phyloP scores from a whole-genome alignment of 1,140 invertebrate genomes.

The Schmidtea mediterranea region DNA sequence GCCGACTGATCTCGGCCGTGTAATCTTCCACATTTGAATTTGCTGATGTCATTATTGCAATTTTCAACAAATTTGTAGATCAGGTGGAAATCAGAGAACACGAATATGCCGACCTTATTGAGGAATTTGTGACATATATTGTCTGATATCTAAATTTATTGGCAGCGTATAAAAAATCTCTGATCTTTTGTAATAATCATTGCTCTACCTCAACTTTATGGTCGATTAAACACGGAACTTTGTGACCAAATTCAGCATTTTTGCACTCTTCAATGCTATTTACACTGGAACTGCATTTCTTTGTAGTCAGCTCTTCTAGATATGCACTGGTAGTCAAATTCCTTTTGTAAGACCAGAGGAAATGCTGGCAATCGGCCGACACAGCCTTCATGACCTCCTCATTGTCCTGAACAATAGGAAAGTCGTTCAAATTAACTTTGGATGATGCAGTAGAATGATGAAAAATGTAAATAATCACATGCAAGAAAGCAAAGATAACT shows the following conservation, averaged over 20 bases:
- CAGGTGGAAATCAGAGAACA: slow-evolving; percentile 56
- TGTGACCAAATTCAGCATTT: slow-evolving; percentile 23
- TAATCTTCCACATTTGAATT: slow-evolving; percentile 39
- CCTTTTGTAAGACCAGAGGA: slow-evolving; percentile 44
- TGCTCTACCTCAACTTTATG: too few species aligned
- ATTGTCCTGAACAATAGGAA: too few species aligned
- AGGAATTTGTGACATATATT: slow-evolving; percentile 17
- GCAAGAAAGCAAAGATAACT: too few species aligned
- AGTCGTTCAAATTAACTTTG: too few species aligned
- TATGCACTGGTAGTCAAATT: slow-evolving; percentile 44
- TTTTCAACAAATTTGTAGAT: slow-evolving; percentile 48
- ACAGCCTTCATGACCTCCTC: too few species aligned
- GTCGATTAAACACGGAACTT: too few species aligned
- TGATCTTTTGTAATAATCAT: too few species aligned
- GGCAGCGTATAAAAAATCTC: too few species aligned
- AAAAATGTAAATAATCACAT: too few species aligned
- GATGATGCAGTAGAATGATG: too few species aligned
- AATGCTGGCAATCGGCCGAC: slow-evolving; percentile 11
- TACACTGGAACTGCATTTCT: slow-evolving; percentile 8
- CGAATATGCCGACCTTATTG: slow-evolving; percentile 45
- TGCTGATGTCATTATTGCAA: slow-evolving; percentile 47
- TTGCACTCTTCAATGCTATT: slow-evolving; percentile 41
- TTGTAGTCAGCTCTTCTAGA: slow-evolving; percentile 30
- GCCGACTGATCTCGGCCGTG: not conserved
- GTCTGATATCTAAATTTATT: not conserved